These are phyloP conservation scores for Okamejei kenojei DNA, from an alignment of 2,797 vertebrate species.

Conservation along the genomic window DNA sequence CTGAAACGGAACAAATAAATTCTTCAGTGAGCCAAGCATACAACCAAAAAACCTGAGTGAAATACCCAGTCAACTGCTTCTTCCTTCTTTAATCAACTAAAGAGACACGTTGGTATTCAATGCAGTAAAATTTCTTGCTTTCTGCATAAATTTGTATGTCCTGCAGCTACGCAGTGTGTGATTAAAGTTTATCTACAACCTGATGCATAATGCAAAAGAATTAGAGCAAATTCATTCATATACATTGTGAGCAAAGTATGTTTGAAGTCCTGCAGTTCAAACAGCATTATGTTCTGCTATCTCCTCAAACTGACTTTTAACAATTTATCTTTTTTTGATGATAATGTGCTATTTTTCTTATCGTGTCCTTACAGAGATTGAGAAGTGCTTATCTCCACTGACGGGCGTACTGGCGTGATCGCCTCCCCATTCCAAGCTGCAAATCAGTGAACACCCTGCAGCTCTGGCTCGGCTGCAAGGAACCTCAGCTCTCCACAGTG, in stretches of 20 bases:
- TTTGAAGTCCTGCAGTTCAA: conserved; percentile 21
- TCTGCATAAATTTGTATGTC: not conserved
- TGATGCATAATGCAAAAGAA: conserved; percentile 13
- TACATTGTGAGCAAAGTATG: conserved; percentile 7
- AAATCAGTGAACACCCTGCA: not conserved
- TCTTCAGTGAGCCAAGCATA: not conserved
- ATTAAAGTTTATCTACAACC: not conserved
- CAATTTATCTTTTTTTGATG: not conserved
- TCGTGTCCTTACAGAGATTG: conserved; percentile 23
- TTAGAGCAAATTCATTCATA: conserved; percentile 7
- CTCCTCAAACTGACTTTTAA: not conserved
- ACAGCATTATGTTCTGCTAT: not conserved
- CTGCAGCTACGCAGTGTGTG: not conserved
- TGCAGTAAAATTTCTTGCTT: not conserved
- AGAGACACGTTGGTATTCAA: not conserved
- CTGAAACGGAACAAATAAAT: no score
- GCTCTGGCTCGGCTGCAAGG: not conserved
- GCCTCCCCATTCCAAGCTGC: not conserved
- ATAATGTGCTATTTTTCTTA: conserved; percentile 22
- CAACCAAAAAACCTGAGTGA: not conserved
- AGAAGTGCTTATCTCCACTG: conserved; percentile 20
- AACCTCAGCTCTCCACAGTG: not conserved
- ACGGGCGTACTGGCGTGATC: conserved; percentile 4
- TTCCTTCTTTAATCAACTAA: not conserved
- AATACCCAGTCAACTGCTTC: not conserved